These are phyloP conservation scores for Orchesella flavescens DNA, from an alignment of 2,888 invertebrate species.

Conservation along the genomic window DNA sequence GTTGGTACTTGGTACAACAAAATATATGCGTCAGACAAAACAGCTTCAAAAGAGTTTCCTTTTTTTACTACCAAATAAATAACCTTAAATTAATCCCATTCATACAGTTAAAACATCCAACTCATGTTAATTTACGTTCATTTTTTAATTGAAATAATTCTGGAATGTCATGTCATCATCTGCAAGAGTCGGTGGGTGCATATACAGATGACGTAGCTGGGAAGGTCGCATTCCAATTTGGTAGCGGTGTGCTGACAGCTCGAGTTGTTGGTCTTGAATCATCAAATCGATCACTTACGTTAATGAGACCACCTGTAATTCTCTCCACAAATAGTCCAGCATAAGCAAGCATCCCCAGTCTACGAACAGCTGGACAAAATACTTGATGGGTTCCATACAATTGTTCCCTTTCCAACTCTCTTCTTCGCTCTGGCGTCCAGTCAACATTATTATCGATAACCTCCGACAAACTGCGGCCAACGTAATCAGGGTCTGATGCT, in stretches of 20 bases:
- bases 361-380: background rate
- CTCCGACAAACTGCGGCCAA: background rate
- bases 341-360: background rate
- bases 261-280: background rate
- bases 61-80: too few species aligned
- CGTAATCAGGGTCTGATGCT: background rate
- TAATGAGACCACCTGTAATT: background rate
- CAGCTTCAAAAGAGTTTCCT: too few species aligned
- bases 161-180: too few species aligned
- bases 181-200: too few species aligned
- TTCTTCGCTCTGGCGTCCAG: conserved; percentile 14
- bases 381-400: background rate
- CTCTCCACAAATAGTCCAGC: background rate
- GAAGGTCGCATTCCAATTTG: too few species aligned
- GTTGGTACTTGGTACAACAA: too few species aligned
- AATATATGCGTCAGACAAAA: too few species aligned
- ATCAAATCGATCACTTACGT: background rate
- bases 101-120: too few species aligned
- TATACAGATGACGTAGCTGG: too few species aligned
- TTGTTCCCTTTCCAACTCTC: background rate
- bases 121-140: too few species aligned
- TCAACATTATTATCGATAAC: background rate
- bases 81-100: too few species aligned
- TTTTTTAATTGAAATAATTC: too few species aligned
- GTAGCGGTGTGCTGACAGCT: background rate